These are phyloP conservation scores for Eulemur rufifrons DNA, from an alignment of 2,113 vertebrate species.

Conservation along the genomic window DNA sequence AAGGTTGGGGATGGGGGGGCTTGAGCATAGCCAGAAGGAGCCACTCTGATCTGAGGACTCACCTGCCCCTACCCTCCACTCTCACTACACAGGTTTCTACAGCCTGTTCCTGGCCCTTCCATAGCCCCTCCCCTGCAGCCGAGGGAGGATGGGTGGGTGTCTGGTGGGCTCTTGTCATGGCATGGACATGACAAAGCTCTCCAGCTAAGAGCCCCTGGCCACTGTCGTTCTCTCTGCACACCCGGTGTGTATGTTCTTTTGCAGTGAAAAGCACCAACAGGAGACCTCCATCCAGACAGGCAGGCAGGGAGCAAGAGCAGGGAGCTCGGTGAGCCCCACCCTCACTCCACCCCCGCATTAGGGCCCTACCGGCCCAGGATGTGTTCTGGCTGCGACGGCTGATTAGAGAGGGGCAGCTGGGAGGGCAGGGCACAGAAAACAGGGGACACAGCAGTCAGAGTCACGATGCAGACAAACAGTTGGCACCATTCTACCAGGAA, in stretches of 20 bases:
- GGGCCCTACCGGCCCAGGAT: not conserved
- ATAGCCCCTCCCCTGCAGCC: not conserved
- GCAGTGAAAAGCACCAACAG: not conserved
- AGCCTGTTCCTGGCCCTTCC: not conserved
- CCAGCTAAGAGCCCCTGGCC: not conserved
- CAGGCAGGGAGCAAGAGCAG: not conserved
- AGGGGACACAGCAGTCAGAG: conserved; percentile 28
- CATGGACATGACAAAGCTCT: not conserved
- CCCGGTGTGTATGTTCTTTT: not conserved
- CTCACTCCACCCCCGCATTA: accelerated
- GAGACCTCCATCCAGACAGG: not conserved
- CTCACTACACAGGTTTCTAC: not conserved
- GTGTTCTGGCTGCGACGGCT: not conserved
- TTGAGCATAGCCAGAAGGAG: not conserved
- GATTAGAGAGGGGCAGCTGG: not conserved
- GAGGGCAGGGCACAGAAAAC: conserved; percentile 40
- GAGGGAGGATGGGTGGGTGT: not conserved
- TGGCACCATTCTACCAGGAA: conserved; percentile 48
- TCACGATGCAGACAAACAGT: conserved; percentile 38
- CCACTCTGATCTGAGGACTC: not conserved
- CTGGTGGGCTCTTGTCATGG: not conserved
- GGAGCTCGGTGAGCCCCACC: not conserved
- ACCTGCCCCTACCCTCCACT: not conserved
- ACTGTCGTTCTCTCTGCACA: not conserved
- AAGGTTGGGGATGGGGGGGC: not conserved